Percentiles rank a stretch among this genome's conserved stretches.
phyloP scores from a whole-genome alignment of 1,140 invertebrate species.

The Battus philenor region DNA sequence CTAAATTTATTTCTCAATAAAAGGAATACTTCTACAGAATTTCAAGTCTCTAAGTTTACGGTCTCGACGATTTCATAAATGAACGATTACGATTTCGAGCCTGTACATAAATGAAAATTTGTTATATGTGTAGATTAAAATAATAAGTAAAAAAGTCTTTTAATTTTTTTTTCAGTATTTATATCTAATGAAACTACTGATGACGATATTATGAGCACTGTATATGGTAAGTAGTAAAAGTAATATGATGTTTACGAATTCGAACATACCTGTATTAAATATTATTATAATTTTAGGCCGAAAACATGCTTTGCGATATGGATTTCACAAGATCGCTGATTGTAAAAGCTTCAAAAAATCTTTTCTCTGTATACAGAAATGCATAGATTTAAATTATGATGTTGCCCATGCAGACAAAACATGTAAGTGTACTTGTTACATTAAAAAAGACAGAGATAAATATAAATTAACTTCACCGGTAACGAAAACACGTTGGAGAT shows the following conservation, averaged over 20 bases:
- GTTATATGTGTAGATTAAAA: too few relatives aligned
- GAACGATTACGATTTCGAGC: too few relatives aligned
- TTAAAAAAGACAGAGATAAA: slow-evolving; percentile 36
- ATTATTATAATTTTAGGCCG: neutral
- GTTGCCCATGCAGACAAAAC: slow-evolving; percentile 46
- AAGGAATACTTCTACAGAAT: too few relatives aligned
- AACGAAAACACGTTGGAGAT: slow-evolving; percentile 29
- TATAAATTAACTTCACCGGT: slow-evolving; percentile 21
- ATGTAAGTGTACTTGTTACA: slow-evolving; percentile 50
- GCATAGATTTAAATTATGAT: slow-evolving; percentile 42
- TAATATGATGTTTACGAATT: too few relatives aligned
- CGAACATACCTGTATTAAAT: too few relatives aligned
- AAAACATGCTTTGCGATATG: slow-evolving; percentile 37
- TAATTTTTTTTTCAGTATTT: slow-evolving; percentile 7
- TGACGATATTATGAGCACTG: neutral
- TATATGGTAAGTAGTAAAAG: neutral
- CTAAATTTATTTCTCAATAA: too few relatives aligned
- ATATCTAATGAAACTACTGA: neutral
- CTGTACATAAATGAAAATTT: too few relatives aligned
- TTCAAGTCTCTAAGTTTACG: too few relatives aligned
- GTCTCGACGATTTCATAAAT: too few relatives aligned
- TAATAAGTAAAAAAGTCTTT: too few relatives aligned
- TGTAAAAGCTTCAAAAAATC: slow-evolving; percentile 45
- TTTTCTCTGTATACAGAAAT: slow-evolving; percentile 53
- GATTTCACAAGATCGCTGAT: slow-evolving; percentile 43